Conservation (phyloP, 2,888 invertebrate species). For the Strigamia crassipes region DNA sequence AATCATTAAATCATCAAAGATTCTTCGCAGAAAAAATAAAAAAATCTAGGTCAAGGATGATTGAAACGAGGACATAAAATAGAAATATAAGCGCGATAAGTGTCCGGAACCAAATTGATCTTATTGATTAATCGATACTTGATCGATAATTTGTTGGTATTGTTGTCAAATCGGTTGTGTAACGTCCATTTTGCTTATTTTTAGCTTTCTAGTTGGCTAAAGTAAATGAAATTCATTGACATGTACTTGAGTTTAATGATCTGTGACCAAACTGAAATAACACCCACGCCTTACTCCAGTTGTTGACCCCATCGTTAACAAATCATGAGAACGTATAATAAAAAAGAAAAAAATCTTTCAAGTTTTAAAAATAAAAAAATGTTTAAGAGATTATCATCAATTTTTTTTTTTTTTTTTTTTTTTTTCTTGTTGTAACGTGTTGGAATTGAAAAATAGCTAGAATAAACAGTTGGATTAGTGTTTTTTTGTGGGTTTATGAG, state of each 20-base stretch:
- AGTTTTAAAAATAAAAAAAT: neutral
- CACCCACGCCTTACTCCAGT: slow-evolving; percentile 22
- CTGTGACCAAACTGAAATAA: slow-evolving; percentile 8
- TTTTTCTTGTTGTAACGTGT: neutral
- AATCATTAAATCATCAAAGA: neutral
- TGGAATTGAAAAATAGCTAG: neutral
- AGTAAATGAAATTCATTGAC: slow-evolving; percentile 18
- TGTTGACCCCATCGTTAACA: slow-evolving; percentile 24
- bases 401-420: neutral
- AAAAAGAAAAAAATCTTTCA: neutral
- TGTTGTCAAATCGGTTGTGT: neutral
- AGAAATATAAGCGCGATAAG: too few relatives aligned
- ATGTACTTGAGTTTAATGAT: slow-evolving; percentile 24
- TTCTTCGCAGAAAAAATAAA: neutral
- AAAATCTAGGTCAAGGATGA: neutral
- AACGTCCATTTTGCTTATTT: neutral
- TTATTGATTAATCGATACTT: too few relatives aligned
- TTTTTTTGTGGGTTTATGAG: too few relatives aligned
- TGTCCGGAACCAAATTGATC: too few relatives aligned
- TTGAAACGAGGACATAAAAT: neutral
- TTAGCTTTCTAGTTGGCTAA: neutral
- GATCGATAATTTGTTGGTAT: too few relatives aligned
- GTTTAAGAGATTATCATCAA: neutral
- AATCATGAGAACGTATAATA: slow-evolving; percentile 8
- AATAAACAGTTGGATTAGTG: too few relatives aligned